Conservation (phyloP, 1,140 invertebrate genomes). For the Heterodera carotae region DNA sequence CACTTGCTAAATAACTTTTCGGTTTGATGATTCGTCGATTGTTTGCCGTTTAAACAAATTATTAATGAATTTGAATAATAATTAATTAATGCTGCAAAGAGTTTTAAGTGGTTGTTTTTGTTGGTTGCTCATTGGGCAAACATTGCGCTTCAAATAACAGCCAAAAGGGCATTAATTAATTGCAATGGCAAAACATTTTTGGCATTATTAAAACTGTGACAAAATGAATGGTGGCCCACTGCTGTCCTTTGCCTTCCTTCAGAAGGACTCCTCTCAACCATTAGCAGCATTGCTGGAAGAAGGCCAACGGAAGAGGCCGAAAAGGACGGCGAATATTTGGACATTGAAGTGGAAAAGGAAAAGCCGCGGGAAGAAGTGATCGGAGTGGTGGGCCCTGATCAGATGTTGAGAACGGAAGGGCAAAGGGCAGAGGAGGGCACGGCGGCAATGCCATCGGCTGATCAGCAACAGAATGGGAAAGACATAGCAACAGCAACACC, state of each 20-base stretch:
- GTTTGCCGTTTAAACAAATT: background rate
- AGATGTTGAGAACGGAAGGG: background rate
- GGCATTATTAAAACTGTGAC: too few relatives aligned
- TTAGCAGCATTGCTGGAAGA: background rate
- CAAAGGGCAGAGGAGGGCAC: background rate
- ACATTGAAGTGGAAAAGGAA: constrained; percentile 1
- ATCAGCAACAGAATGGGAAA: background rate
- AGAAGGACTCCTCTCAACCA: background rate
- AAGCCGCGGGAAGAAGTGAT: background rate
- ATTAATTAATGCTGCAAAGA: too few relatives aligned
- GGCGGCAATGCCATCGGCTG: background rate
- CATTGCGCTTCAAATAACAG: too few relatives aligned
- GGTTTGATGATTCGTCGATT: background rate
- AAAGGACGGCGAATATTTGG: constrained; percentile 1
- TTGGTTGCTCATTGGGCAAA: too few relatives aligned
- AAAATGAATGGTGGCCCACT: too few relatives aligned
- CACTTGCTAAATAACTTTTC: constrained; percentile 3
- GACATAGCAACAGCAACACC: too few relatives aligned
- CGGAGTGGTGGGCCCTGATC: background rate
- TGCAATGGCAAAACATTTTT: too few relatives aligned
- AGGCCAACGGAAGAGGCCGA: background rate
- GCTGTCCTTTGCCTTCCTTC: background rate
- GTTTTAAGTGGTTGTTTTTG: too few relatives aligned
- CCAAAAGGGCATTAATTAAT: too few relatives aligned
- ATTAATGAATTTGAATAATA: too few relatives aligned